A percentile compares a stretch with the other conserved stretches of the same genome.
Evolutionary conservation across 2,113 vertebrate species (phyloP).

Genomic region (Rutilus rutilus): DNA sequence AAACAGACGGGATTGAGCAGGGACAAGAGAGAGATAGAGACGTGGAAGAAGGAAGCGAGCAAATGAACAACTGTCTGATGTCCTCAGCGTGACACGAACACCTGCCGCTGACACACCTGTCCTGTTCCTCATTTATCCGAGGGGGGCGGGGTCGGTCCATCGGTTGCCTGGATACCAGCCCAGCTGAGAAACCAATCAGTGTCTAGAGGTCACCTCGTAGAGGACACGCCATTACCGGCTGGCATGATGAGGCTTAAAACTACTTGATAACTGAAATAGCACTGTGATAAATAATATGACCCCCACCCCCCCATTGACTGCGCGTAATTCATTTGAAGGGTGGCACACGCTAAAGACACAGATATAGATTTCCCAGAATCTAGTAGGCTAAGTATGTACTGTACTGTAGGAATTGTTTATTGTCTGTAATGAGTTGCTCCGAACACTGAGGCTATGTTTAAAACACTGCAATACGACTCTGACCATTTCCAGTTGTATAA

Average conservation of each 20-base stretch:
- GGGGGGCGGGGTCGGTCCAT: background rate
- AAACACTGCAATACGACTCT: background rate
- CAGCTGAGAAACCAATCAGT: constrained; percentile 35
- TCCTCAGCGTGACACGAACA: constrained; percentile 38
- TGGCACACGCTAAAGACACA: background rate
- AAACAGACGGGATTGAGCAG: background rate
- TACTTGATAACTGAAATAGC: background rate
- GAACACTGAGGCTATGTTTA: constrained; percentile 4
- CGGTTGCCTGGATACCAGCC: constrained; percentile 19
- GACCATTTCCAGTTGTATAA: background rate
- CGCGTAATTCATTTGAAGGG: background rate
- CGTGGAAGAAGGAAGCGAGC: background rate
- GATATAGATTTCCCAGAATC: background rate
- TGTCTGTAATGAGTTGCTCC: background rate
- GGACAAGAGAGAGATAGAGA: constrained; percentile 8
- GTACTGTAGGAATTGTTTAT: background rate
- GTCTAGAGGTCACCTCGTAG: constrained; percentile 39
- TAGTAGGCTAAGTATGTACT: background rate
- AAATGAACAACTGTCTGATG: constrained; percentile 32
- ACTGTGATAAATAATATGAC: background rate
- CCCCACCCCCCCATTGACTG: background rate
- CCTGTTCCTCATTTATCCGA: constrained; percentile 26
- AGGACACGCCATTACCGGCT: background rate
- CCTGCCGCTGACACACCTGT: constrained; percentile 40
- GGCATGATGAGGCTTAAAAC: constrained; percentile 7